phyloP scores from a whole-genome alignment of 2,113 vertebrate genomes.

The Centrocercus urophasianus region DNA sequence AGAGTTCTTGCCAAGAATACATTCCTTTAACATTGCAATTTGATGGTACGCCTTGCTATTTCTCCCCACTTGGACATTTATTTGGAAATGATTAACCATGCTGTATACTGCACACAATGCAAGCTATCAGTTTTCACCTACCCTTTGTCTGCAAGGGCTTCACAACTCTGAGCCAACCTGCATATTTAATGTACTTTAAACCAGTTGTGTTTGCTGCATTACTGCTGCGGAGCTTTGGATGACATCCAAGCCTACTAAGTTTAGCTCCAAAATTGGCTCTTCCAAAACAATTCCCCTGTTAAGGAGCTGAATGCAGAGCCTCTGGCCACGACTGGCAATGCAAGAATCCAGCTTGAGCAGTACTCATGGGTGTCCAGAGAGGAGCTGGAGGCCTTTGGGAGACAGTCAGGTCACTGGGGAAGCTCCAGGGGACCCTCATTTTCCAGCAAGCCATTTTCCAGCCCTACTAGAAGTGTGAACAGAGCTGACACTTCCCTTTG shows the following conservation, averaged over 20 bases:
- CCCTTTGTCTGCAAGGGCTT: constrained; percentile 20
- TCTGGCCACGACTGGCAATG: neutral
- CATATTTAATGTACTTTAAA: constrained; percentile 39
- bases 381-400: neutral
- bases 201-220: constrained; percentile 34
- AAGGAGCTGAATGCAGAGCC: constrained; percentile 56
- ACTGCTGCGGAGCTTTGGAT: constrained; percentile 14
- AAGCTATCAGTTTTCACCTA: constrained; percentile 14
- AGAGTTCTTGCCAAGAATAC: constrained; percentile 60
- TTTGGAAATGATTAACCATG: constrained; percentile 53
- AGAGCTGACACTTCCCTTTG: neutral
- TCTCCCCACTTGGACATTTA: neutral
- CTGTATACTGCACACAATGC: neutral
- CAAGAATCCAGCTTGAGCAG: neutral
- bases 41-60: constrained; percentile 32
- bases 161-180: constrained; percentile 10
- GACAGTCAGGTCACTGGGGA: accelerated
- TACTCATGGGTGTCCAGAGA: neutral
- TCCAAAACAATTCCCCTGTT: constrained; percentile 67
- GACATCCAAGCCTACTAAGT: constrained; percentile 34
- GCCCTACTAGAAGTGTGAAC: neutral
- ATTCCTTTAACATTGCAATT: constrained; percentile 50
- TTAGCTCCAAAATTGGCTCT: constrained; percentile 62
- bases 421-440: neutral
- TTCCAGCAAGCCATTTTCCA: neutral